A percentile compares a stretch with the other conserved stretches of the same genome.
phyloP scores from a whole-genome alignment of 1,140 invertebrate species.

The Calliphora vicina region DNA sequence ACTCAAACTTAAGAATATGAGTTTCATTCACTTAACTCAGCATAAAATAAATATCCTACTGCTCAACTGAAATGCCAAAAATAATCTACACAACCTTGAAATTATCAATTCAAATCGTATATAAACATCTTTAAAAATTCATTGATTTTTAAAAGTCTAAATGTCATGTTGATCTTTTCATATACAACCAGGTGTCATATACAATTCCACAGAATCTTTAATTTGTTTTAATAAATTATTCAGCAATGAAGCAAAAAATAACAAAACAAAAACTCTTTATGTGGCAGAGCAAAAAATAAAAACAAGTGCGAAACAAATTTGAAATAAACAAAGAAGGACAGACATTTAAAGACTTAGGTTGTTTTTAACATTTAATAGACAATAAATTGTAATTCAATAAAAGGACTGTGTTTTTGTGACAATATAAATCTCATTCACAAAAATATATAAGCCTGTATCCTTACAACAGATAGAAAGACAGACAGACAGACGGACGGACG shows the following conservation, averaged over 20 bases:
- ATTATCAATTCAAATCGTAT: too few relatives aligned
- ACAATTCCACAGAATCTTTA: neutral
- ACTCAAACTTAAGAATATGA: too few relatives aligned
- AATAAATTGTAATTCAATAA: neutral
- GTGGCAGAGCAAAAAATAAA: neutral
- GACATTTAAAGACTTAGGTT: neutral
- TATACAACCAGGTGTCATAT: neutral
- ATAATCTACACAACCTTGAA: too few relatives aligned
- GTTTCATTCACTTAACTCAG: too few relatives aligned
- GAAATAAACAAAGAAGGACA: too few relatives aligned
- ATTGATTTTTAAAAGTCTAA: too few relatives aligned
- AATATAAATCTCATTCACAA: neutral
- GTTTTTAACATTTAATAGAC: neutral
- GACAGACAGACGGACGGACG: too few relatives aligned
- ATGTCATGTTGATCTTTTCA: too few relatives aligned
- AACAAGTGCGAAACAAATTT: neutral
- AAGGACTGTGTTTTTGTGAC: neutral
- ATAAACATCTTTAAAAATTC: too few relatives aligned
- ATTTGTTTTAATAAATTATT: neutral
- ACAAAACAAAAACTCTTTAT: neutral
- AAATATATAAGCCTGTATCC: neutral
- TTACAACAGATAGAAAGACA: neutral
- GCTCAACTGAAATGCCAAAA: too few relatives aligned
- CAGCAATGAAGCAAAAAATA: too few relatives aligned
- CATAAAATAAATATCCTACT: too few relatives aligned